Conservation (phyloP, 2,113 vertebrate genomes). For the Panthera leo region DNA sequence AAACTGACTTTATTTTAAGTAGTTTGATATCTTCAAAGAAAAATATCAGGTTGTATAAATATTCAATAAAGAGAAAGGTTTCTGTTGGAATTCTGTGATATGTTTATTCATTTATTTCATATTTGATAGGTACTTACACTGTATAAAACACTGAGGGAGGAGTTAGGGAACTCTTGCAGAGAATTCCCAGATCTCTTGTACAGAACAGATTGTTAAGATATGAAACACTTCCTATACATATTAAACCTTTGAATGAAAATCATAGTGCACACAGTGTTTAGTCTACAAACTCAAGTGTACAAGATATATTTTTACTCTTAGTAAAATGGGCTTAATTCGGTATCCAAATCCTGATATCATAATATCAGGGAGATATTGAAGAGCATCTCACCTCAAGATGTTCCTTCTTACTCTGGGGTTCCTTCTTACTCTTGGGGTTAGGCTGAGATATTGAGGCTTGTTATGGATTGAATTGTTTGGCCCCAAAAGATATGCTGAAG, state of each 20-base stretch:
- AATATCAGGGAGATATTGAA: neutral
- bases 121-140: constrained; percentile 14
- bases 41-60: constrained; percentile 29
- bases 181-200: neutral
- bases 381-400: neutral
- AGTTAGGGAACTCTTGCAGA: neutral
- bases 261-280: neutral
- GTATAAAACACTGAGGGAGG: neutral
- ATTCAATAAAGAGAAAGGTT: constrained; percentile 26
- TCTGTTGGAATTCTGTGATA: constrained; percentile 24
- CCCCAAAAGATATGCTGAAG: neutral
- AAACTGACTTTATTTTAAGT: constrained; percentile 37
- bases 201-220: constrained; percentile 7
- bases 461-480: neutral
- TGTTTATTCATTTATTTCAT: constrained; percentile 51
- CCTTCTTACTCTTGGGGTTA: neutral
- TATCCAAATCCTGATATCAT: neutral
- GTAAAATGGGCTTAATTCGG: neutral
- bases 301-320: neutral
- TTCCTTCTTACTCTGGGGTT: neutral
- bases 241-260: constrained; percentile 18
- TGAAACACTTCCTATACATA: neutral
- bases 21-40: constrained; percentile 22
- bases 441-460: neutral
- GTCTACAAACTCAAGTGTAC: neutral